phyloP scores from a whole-genome alignment of 1,140 invertebrate genomes.

The Heliothis virescens region DNA sequence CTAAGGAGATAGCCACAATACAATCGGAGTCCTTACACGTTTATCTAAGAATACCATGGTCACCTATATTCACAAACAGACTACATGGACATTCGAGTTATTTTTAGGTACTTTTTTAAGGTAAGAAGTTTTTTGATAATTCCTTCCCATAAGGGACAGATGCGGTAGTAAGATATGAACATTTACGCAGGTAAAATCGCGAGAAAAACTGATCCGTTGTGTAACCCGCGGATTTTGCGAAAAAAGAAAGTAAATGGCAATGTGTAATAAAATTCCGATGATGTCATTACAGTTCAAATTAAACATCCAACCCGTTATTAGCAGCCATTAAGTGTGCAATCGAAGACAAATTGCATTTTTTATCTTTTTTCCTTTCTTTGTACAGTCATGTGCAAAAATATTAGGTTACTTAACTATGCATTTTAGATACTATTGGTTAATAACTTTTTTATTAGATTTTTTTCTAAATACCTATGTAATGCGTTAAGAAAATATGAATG shows the following conservation, averaged over 20 bases:
- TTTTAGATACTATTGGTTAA: neutral
- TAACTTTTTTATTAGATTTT: neutral
- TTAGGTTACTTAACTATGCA: neutral
- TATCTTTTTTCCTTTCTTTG: neutral
- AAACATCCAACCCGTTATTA: conserved; percentile 16
- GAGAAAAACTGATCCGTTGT: neutral
- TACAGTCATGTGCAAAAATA: conserved; percentile 4
- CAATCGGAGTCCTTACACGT: no score
- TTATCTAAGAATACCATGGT: no score
- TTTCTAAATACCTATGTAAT: neutral
- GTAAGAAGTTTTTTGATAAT: no score
- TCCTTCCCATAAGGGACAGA: no score
- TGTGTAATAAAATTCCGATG: conserved; percentile 20
- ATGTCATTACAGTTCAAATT: conserved; percentile 14
- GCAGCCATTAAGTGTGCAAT: conserved; percentile 11
- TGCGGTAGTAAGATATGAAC: neutral
- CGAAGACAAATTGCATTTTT: conserved; percentile 31
- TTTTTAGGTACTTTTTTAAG: no score
- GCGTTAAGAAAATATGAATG: neutral
- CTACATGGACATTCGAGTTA: no score
- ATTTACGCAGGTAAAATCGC: neutral
- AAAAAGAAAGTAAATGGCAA: conserved; percentile 31
- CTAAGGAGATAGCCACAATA: no score
- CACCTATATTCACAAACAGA: no score
- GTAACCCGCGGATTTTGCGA: neutral